Evolutionary conservation across 2,888 invertebrate genomes (phyloP), one percentile per base, ranked within the genome.

Genomic region (Agrilus biguttatus): DNA sequence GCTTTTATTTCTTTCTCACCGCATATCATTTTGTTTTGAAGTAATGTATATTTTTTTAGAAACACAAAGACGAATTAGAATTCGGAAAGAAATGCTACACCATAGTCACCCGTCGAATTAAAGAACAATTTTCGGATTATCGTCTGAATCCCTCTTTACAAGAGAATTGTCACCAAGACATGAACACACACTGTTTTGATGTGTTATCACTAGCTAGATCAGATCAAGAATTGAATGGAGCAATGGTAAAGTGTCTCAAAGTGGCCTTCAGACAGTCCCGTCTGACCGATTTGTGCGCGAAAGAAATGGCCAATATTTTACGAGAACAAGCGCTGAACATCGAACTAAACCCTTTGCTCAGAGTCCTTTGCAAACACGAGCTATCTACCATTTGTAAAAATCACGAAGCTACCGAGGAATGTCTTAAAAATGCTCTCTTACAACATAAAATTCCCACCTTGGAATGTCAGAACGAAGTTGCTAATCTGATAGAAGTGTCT

Each of bases 281-380:
- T 61, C 66, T 95, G 38, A 77, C 81, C 12, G 65, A 68, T n/a
- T 68, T 74, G 14, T 95, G 95, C 63, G 83, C 87, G 56, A 77
- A 80, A 55, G 85, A 92, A 68, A 77, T 95, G 66, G 78, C 83
- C 1, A 77, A 75, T 51, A 78, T 92, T 39, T 71, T 95, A 42
- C 79, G 85, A 57, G 89, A 91, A 54, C 86, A 90, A 55, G 93
- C 93, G 12, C 67, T 92, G 32, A 91, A 97, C 66, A 86, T 91
- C 59, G 80, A 88, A 54, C 71, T 95, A 45, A 91, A 96, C 70
- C 92, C 93, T 2, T 68, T 89, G 36, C 71, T 97, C 32, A 78
- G 83, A 46, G 78, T 80, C 42, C 75, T 89, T 43, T 97, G 97
- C 61, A 75, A 75, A 55, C 75, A 75, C 7, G 82, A 82, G 66